phyloP scores from a whole-genome alignment of 1,140 invertebrate genomes.

The Gonioctena quinquepunctata region DNA sequence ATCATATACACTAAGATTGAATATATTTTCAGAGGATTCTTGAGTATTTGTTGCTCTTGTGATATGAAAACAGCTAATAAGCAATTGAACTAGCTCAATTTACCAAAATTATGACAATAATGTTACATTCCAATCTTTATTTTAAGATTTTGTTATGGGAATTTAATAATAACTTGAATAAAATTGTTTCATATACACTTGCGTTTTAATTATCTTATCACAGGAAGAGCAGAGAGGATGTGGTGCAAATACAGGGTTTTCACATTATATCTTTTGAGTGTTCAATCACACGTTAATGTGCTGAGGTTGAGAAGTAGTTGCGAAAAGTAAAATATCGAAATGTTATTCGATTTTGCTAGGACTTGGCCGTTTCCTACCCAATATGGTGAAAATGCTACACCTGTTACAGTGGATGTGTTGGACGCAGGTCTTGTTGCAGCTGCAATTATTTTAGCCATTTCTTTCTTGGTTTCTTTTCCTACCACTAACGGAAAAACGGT shows the following conservation, averaged over 20 bases:
- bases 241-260: no score
- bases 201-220: not conserved
- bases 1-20: no score
- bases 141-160: not conserved
- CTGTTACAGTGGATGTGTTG: conserved; percentile 61
- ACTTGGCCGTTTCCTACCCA: conserved; percentile 59
- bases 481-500: conserved; percentile 58
- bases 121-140: conserved; percentile 6
- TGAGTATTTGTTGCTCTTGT: conserved; percentile 18
- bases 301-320: not conserved
- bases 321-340: not conserved
- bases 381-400: conserved; percentile 58
- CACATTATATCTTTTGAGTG: no score
- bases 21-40: not conserved
- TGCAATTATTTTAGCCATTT: conserved; percentile 58
- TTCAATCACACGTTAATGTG: no score
- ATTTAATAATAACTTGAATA: conserved; percentile 1
- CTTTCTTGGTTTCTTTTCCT: conserved; percentile 58
- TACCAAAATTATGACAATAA: conserved; percentile 11
- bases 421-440: conserved; percentile 60
- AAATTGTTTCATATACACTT: not conserved
- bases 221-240: not conserved
- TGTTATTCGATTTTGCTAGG: conserved; percentile 55
- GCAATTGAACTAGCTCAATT: conserved; percentile 16
- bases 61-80: conserved; percentile 12